phyloP scores from a whole-genome alignment of 37 sponge, comb jelly and placozoan genomes.

The Tethya wilhelma region DNA sequence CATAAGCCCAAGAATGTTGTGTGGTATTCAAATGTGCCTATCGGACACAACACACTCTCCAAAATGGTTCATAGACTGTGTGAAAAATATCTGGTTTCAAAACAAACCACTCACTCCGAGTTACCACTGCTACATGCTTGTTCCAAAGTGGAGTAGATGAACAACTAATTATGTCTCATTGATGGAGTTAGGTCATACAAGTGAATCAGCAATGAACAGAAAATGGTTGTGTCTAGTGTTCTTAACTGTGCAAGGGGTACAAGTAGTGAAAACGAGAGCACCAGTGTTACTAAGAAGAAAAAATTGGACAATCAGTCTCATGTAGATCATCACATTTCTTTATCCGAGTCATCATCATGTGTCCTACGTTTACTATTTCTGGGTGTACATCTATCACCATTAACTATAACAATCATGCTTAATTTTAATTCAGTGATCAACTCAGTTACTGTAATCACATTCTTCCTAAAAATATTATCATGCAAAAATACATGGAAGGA shows the following conservation, averaged over 20 bases:
- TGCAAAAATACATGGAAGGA: too few species aligned
- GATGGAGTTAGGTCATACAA: neutral
- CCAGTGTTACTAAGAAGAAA: too few species aligned
- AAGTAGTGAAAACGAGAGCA: too few species aligned
- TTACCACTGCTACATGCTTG: neutral
- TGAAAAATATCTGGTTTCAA: neutral
- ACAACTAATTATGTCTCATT: neutral
- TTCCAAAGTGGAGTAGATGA: neutral
- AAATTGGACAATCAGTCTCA: neutral
- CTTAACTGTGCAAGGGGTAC: neutral
- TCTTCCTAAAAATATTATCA: too few species aligned
- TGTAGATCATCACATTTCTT: neutral
- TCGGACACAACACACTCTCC: too few species aligned
- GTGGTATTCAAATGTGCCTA: neutral
- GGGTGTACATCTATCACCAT: neutral
- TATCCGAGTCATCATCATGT: neutral
- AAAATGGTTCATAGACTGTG: too few species aligned
- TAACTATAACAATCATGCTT: too few species aligned
- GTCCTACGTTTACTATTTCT: neutral
- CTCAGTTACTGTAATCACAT: too few species aligned
- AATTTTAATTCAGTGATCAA: too few species aligned
- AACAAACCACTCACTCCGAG: too few species aligned
- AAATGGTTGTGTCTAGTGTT: neutral
- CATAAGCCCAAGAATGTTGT: neutral
- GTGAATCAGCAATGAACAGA: neutral